Percentiles rank a stretch among this genome's conserved stretches.
Conservation (phyloP, 1,140 invertebrate genomes). For the Ceratitis capitata region DNA sequence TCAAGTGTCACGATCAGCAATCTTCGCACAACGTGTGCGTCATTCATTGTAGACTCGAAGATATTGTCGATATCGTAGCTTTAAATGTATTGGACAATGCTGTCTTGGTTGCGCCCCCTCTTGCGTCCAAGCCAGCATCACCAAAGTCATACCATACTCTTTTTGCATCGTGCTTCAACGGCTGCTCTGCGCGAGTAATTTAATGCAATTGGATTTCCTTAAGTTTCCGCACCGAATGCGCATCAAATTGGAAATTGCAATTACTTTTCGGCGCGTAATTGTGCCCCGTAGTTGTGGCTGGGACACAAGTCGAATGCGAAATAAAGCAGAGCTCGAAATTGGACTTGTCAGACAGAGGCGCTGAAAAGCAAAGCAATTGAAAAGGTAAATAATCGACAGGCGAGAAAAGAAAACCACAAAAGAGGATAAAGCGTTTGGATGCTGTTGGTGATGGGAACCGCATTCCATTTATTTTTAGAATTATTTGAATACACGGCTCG, state of each 20-base stretch:
- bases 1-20: constrained; percentile 41
- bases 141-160: neutral
- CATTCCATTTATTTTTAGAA: constrained; percentile 8
- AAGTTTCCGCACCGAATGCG: neutral
- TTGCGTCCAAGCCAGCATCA: neutral
- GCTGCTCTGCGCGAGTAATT: neutral
- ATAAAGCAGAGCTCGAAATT: neutral
- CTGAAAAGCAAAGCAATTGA: neutral
- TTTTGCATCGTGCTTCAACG: neutral
- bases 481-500: constrained; percentile 18
- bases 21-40: too few relatives aligned
- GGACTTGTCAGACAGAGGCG: neutral
- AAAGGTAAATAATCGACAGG: neutral
- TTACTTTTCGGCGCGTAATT: constrained; percentile 42
- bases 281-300: constrained; percentile 34
- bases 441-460: neutral
- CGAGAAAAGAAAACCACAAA: neutral
- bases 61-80: neutral
- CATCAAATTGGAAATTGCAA: constrained; percentile 24
- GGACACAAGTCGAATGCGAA: neutral
- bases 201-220: constrained; percentile 42
- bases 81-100: neutral
- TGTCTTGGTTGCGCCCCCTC: too few relatives aligned
- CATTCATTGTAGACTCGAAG: neutral
- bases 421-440: neutral